Base-by-base conservation (phyloP, 2,888 invertebrate species). In the Congeria kusceri region DNA sequence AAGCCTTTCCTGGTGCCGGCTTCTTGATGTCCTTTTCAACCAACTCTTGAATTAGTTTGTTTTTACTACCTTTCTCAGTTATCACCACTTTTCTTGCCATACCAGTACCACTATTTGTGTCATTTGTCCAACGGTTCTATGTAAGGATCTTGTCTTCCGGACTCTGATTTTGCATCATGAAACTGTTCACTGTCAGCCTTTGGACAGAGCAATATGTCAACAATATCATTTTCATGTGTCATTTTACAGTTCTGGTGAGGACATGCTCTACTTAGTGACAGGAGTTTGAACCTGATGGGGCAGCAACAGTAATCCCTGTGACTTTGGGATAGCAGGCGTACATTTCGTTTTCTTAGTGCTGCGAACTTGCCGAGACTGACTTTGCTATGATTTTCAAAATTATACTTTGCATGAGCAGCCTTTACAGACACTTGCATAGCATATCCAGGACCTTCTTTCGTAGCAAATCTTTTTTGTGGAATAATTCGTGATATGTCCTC, bases 261-360 rank as follows among this genome's bases (percentile, higher is more conserved):
- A 44, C n/a, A 18, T 27, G 47, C 65, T 64, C 68, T 63, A 53
- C 58, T 68, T 1, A 85, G 64, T 47, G 75, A 53, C 7, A 79
- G 29, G 7, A 85, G 67, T 64, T 85, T 85, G 65, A 69, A 78
- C 32, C 80, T 57, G 0, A 82, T 68, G 1, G 46, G 46, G 66
- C 86, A 86, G 20, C 69, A 59, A 61, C 86, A 86, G 46, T 71
- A 79, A 9, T 84, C 77, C 27, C 80, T 59, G 56, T 77, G 69
- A 28, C 46, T 67, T 5, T 18, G 23, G n/a, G 72, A 28, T 0
- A 86, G 44, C n/a, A 66, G 44, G 0, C 77, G 57, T 0, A 84
- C 80, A 75, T 83, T 81, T 63, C 59, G 25, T 53, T 53, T 39
- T 46, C 68, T 3, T 13, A 68, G 27, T 18, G 68, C 58, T 39